A percentile compares a stretch with the other conserved stretches of the same genome.
These are phyloP conservation scores for Bungarus multicinctus DNA, from an alignment of 2,113 vertebrate genomes.

Conservation along the genomic window DNA sequence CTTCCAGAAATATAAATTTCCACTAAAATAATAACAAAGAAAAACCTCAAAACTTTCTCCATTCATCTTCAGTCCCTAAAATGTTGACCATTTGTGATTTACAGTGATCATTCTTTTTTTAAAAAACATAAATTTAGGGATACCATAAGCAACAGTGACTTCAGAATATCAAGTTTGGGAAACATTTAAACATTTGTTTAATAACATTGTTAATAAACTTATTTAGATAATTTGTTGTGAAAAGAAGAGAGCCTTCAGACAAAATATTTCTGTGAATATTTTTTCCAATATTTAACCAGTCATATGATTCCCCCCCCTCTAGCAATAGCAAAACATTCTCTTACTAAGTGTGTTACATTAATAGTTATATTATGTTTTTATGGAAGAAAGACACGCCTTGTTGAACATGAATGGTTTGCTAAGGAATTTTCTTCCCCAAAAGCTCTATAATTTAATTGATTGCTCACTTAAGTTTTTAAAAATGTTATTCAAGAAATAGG, in stretches of 20 bases:
- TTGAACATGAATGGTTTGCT: neutral
- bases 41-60: neutral
- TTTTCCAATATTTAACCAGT: neutral
- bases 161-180: neutral
- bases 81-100: neutral
- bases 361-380: neutral
- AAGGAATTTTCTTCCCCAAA: neutral
- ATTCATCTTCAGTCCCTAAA: neutral
- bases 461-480: neutral
- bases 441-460: neutral
- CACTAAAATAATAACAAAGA: neutral
- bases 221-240: neutral
- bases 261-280: neutral
- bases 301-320: neutral
- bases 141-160: neutral
- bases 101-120: neutral
- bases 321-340: neutral
- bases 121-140: neutral
- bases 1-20: neutral
- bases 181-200: neutral
- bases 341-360: neutral
- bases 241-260: neutral
- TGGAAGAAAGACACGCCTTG: neutral
- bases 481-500: neutral
- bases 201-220: neutral